A percentile compares a stretch with the other conserved stretches of the same genome.
These are phyloP conservation scores for Agrenia bidenticulata DNA, from an alignment of 2,888 invertebrate species.

Conservation along the genomic window DNA sequence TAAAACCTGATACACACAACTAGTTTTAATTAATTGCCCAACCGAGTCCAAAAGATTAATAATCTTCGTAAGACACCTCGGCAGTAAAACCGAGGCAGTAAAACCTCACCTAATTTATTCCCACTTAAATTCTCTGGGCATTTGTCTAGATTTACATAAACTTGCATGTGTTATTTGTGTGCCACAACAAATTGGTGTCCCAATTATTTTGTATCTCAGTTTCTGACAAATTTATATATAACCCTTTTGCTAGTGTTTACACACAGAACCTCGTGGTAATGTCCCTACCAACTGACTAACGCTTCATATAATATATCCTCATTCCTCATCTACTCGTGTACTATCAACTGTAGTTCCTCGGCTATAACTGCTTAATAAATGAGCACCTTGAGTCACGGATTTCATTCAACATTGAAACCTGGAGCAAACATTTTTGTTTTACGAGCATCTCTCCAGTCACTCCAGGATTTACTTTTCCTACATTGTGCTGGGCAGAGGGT, in stretches of 20 bases:
- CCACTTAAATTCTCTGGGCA: background rate
- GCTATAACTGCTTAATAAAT: too few relatives aligned
- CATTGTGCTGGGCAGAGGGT: background rate
- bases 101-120: background rate
- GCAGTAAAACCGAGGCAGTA: background rate
- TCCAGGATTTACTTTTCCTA: slow-evolving; percentile 4
- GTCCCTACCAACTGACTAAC: too few relatives aligned
- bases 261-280: too few relatives aligned
- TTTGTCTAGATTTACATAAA: background rate
- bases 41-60: background rate
- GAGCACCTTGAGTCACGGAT: too few relatives aligned
- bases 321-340: background rate
- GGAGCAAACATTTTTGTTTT: slow-evolving; percentile 5
- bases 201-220: slow-evolving; percentile 6
- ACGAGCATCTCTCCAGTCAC: slow-evolving; percentile 6
- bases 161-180: background rate
- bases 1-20: too few relatives aligned
- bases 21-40: slow-evolving; percentile 2
- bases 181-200: background rate
- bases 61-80: slow-evolving; percentile 9
- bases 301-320: too few relatives aligned
- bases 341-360: background rate
- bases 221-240: too few relatives aligned
- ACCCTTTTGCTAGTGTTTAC: too few relatives aligned
- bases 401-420: background rate